phyloP scores from a whole-genome alignment of 2,888 invertebrate species.

The Arrhopalites spinosus region DNA sequence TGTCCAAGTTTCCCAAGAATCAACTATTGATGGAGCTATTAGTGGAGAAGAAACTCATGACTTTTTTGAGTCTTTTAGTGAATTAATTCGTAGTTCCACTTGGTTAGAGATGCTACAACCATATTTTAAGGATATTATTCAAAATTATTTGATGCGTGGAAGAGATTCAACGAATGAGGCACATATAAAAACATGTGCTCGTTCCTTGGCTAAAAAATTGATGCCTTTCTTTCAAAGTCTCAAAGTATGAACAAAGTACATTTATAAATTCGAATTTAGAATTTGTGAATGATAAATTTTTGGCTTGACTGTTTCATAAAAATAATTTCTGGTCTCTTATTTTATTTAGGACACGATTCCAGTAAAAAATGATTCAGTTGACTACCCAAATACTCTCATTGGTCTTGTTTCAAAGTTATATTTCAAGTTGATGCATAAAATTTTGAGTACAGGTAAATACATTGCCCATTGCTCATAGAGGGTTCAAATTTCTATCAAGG shows the following conservation, averaged over 20 bases:
- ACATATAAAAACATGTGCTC: conserved; percentile 50
- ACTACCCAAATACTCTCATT: conserved; percentile 42
- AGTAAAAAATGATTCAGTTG: conserved; percentile 37
- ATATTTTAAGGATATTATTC: conserved; percentile 44
- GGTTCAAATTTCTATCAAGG: too few relatives aligned
- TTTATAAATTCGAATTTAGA: neutral
- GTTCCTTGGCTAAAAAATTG: conserved; percentile 43
- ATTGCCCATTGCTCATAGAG: too few relatives aligned
- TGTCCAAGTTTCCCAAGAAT: conserved; percentile 39
- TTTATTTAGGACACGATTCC: conserved; percentile 18
- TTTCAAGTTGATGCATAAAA: conserved; percentile 33
- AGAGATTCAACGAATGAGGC: conserved; percentile 46
- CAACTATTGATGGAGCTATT: neutral
- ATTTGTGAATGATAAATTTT: neutral
- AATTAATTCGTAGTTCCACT: conserved; percentile 45
- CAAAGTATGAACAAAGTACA: conserved; percentile 35
- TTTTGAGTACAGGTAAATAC: conserved; percentile 30
- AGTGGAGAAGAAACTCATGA: conserved; percentile 24
- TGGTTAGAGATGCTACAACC: conserved; percentile 44
- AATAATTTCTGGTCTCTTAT: neutral
- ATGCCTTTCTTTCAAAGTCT: conserved; percentile 48
- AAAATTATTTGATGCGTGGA: conserved; percentile 53
- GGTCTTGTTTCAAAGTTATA: conserved; percentile 47
- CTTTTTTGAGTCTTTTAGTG: conserved; percentile 42
- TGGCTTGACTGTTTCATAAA: neutral